Evolutionary conservation across 1,140 invertebrate species (phyloP), one percentile per base, ranked within the genome.

Genomic region (Zaprionus ghesquierei): DNA sequence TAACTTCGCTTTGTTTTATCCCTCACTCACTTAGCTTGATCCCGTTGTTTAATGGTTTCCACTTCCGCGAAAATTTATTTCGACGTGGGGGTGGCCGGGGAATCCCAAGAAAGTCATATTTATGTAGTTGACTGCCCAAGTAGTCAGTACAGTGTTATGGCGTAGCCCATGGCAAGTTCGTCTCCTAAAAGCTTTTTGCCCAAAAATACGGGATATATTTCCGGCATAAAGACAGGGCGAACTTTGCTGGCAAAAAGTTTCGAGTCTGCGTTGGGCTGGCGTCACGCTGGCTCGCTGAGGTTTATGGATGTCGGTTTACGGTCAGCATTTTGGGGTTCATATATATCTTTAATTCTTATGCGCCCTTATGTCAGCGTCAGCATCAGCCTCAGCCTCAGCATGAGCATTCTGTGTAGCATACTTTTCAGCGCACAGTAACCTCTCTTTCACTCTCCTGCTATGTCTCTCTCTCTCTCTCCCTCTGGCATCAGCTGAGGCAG

Each of bases 261-360:
- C n/a, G n/a, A 81, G 35, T 81, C 73, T 81, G 35, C 15, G n/a
- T 41, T n/a, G 69, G 31, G 64, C 69, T 77, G 82, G 82, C 82
- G 82, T 87, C 84, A 89, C 70, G 84, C 82, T 86, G 82, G 59
- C 80, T 79, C 69, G n/a, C 80, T 71, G 35, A n/a, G 41, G 61
- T 69, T 78, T 66, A 74, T 69, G 79, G 79, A 68, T 61, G 31
- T 5, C 8, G 15, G 18, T 22, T 51, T 69, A 31, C 13, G 63
- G 72, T 55, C 69, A 72, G 62, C 70, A 55, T 69, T 70, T 72
- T 25, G 70, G 70, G 70, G 59, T 81, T 81, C 69, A 82, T 86
- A 82, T 86, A 82, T 82, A 79, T 87, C 84, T 87, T 87, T 89
- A 87, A 87, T 87, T 87, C 76, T 87, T 77, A 82, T 71, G 49